Evolutionary conservation across 2,888 invertebrate genomes (phyloP).

Genomic region (Drosophila fulvimacula): DNA sequence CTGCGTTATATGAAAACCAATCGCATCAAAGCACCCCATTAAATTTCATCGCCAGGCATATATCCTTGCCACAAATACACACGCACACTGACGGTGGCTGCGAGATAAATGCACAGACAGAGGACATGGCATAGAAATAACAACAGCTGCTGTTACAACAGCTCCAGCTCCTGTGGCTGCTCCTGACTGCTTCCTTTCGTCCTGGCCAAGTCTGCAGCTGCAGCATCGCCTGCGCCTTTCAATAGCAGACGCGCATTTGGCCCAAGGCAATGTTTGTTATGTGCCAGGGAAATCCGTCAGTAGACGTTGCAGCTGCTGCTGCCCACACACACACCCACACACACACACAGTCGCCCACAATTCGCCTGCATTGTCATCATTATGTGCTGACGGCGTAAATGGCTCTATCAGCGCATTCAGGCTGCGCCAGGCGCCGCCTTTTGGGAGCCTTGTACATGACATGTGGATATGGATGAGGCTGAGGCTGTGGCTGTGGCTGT

Average conservation of each 20-base stretch:
- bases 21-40: constrained; percentile 86
- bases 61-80: constrained; percentile 74
- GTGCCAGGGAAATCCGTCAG: constrained; percentile 75
- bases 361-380: constrained; percentile 68
- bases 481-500: constrained; percentile 7
- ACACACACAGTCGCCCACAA: constrained; percentile 1
- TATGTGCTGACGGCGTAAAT: constrained; percentile 80
- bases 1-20: constrained; percentile 86
- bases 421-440: constrained; percentile 36
- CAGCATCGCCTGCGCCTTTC: constrained; percentile 69
- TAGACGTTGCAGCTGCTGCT: constrained; percentile 66
- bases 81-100: constrained; percentile 25
- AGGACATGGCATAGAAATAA: constrained; percentile 67
- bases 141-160: constrained; percentile 67
- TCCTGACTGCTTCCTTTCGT: constrained; percentile 36
- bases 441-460: constrained; percentile 55
- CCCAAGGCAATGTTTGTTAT: constrained; percentile 76
- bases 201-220: constrained; percentile 46
- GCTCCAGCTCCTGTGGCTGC: constrained; percentile 13
- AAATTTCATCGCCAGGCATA: constrained; percentile 84
- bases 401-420: constrained; percentile 77
- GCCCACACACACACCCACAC: constrained; percentile 13
- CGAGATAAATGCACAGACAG: constrained; percentile 55
- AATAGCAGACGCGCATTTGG: constrained; percentile 54
- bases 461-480: constrained; percentile 41